phyloP scores from a whole-genome alignment of 2,113 vertebrate genomes.

The Pipra filicauda region DNA sequence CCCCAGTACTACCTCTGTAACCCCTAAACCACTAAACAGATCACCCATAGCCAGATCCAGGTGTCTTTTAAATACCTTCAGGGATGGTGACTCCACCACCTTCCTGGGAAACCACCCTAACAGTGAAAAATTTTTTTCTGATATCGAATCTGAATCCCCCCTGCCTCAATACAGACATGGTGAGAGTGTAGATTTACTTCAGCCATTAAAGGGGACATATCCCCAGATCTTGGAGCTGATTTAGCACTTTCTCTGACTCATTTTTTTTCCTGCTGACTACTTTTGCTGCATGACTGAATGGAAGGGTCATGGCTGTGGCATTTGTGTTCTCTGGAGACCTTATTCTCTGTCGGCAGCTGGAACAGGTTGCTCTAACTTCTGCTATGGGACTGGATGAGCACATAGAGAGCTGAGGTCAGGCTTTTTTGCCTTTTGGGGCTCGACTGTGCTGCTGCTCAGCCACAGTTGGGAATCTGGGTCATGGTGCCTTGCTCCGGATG shows the following conservation, averaged over 20 bases:
- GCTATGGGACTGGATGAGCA: not conserved
- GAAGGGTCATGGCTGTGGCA: not conserved
- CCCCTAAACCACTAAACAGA: not conserved
- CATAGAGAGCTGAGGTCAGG: not conserved
- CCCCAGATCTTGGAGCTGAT: not conserved
- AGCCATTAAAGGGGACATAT: not conserved
- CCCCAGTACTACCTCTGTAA: not conserved
- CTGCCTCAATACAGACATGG: not conserved
- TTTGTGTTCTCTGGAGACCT: not conserved
- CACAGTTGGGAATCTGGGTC: conserved; percentile 36
- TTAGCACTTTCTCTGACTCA: not conserved
- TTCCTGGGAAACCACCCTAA: not conserved
- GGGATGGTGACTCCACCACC: not conserved
- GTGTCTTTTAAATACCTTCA: not conserved
- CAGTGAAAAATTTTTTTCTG: not conserved
- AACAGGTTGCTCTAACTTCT: not conserved
- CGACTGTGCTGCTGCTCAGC: not conserved
- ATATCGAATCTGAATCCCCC: not conserved
- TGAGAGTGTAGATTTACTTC: not conserved
- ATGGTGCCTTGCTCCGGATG: not conserved
- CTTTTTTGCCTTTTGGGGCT: not conserved
- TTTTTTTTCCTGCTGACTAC: not conserved
- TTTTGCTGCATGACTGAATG: not conserved
- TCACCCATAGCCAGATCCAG: not conserved
- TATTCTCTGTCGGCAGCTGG: rapidly evolving